phyloP scores from a whole-genome alignment of 2,113 vertebrate species.

The Petrocephalus zakoni region DNA sequence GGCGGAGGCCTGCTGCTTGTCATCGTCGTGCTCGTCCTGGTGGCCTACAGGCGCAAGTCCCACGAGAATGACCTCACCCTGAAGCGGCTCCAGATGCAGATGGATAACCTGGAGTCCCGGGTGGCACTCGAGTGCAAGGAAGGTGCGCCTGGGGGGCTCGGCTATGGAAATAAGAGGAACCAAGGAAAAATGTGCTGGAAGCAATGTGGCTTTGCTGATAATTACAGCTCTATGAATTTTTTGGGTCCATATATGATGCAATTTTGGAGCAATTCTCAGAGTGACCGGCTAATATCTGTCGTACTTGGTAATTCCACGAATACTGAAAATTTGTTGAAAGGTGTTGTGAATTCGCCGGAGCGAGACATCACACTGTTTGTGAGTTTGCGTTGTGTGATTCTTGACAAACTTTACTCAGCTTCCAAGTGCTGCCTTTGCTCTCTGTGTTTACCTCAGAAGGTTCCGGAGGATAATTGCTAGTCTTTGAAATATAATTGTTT shows the following conservation, averaged over 20 bases:
- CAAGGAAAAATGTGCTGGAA: neutral
- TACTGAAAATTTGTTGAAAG: neutral
- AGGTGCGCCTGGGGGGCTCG: constrained; percentile 54
- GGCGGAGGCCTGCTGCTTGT: constrained; percentile 91
- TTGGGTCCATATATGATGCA: neutral
- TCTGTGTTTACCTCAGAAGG: neutral
- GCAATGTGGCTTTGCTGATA: neutral
- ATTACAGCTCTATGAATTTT: constrained; percentile 1
- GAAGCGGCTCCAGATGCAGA: constrained; percentile 97
- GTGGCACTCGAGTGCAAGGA: constrained; percentile 98
- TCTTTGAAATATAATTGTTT: constrained; percentile 5
- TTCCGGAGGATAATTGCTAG: neutral
- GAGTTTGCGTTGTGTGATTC: neutral
- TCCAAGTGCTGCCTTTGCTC: neutral
- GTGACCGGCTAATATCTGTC: neutral
- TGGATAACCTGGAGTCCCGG: constrained; percentile 96
- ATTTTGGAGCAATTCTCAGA: constrained; percentile 17
- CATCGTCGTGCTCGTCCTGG: constrained; percentile 95
- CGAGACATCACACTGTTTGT: neutral
- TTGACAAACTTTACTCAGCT: neutral
- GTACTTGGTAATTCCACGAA: neutral
- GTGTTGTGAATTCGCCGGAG: neutral
- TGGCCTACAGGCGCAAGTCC: constrained; percentile 96
- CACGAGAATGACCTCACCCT: constrained; percentile 93
- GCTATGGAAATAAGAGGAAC: neutral